phyloP scores from a whole-genome alignment of 2,113 vertebrate species.

The Dromaius novaehollandiae region DNA sequence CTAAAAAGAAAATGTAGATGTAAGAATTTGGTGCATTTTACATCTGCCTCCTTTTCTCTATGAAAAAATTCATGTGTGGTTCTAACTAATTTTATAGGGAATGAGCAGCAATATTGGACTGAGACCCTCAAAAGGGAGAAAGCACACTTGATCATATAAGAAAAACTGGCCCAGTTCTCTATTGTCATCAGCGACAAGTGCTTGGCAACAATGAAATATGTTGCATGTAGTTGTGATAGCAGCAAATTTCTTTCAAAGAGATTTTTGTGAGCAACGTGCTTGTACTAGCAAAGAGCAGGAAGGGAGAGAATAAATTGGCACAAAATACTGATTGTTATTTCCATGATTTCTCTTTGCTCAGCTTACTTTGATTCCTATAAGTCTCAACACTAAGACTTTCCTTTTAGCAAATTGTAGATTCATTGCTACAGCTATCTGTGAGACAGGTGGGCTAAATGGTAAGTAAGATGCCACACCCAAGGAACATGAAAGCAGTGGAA shows the following conservation, averaged over 20 bases:
- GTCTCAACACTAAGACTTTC: not conserved
- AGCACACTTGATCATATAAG: not conserved
- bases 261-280: not conserved
- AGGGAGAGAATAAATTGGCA: not conserved
- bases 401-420: not conserved
- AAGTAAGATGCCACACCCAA: not conserved
- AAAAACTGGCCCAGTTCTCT: not conserved
- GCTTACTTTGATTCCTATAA: fast-evolving
- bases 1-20: not conserved
- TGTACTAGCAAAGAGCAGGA: not conserved
- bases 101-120: not conserved
- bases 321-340: not conserved
- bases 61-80: not conserved
- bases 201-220: not conserved
- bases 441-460: not conserved
- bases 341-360: not conserved
- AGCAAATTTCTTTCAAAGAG: not conserved
- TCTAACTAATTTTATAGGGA: not conserved
- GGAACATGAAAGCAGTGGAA: not conserved
- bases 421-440: not conserved
- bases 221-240: not conserved
- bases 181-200: not conserved
- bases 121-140: not conserved
- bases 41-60: not conserved
- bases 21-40: not conserved